A percentile compares a stretch with the other conserved stretches of the same genome.
These are phyloP conservation scores for Geococcyx californianus DNA, from an alignment of 2,113 vertebrate species.

Conservation along the genomic window DNA sequence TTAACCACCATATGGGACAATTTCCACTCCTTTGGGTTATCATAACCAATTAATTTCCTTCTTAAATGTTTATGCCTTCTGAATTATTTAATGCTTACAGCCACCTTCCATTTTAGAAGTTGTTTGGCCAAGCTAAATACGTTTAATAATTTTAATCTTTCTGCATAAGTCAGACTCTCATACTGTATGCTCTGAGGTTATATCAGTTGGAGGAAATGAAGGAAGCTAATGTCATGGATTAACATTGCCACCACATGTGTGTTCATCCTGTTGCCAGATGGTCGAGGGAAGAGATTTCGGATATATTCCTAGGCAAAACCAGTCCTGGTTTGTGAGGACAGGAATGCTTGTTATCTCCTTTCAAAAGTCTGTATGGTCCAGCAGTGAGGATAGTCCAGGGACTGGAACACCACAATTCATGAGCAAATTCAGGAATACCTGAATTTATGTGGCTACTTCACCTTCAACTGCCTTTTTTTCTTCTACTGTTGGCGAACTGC, in stretches of 20 bases:
- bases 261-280: constrained; percentile 20
- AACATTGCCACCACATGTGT: background rate
- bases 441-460: background rate
- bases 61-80: background rate
- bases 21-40: background rate
- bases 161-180: background rate
- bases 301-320: background rate
- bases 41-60: background rate
- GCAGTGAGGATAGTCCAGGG: background rate
- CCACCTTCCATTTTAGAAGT: background rate
- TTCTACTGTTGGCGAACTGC: background rate
- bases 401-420: background rate
- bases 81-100: background rate
- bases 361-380: background rate
- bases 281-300: background rate
- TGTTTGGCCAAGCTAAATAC: background rate
- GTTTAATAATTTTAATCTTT: background rate
- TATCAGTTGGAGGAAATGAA: background rate
- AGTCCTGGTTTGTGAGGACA: background rate
- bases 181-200: background rate
- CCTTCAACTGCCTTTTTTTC: background rate
- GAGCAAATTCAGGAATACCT: background rate
- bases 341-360: background rate
- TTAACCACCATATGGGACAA: background rate
- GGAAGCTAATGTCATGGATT: background rate